phyloP scores from a whole-genome alignment of 2,888 invertebrate species.

The Carpatolechia fugitivella region DNA sequence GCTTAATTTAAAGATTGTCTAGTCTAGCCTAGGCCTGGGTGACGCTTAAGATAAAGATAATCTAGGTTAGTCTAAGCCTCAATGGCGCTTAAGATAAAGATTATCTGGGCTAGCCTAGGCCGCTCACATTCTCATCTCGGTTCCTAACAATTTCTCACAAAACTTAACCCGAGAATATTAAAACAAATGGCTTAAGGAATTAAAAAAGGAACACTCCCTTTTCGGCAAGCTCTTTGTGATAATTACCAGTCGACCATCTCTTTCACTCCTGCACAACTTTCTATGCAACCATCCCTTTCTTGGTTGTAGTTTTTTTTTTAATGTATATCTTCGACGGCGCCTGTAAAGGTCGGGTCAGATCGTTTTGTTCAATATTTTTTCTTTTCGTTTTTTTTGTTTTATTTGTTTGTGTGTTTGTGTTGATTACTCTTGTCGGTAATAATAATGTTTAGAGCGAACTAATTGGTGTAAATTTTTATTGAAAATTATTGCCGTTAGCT shows the following conservation, averaged over 20 bases:
- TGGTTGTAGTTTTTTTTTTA: conserved; percentile 14
- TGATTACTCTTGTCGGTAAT: conserved; percentile 67
- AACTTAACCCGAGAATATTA: conserved; percentile 46
- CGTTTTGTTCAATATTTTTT: conserved; percentile 53
- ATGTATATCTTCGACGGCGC: conserved; percentile 44
- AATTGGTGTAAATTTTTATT: conserved; percentile 76
- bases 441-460: conserved; percentile 70
- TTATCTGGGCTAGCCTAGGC: background rate
- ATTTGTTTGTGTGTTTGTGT: conserved; percentile 59
- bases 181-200: conserved; percentile 60
- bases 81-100: background rate
- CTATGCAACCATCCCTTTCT: conserved; percentile 31
- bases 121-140: conserved; percentile 18
- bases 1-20: no score
- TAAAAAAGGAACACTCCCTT: conserved; percentile 54
- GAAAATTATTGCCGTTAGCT: conserved; percentile 42
- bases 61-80: no score
- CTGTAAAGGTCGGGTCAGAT: conserved; percentile 70
- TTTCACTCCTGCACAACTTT: conserved; percentile 23
- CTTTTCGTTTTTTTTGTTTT: conserved; percentile 38
- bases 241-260: conserved; percentile 49
- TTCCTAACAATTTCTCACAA: conserved; percentile 53
- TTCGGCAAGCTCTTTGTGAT: conserved; percentile 74
- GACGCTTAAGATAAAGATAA: no score
- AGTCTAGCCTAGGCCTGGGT: no score